These are phyloP conservation scores for Xestia ashworthii DNA, from an alignment of 2,888 invertebrate species.

Conservation along the genomic window DNA sequence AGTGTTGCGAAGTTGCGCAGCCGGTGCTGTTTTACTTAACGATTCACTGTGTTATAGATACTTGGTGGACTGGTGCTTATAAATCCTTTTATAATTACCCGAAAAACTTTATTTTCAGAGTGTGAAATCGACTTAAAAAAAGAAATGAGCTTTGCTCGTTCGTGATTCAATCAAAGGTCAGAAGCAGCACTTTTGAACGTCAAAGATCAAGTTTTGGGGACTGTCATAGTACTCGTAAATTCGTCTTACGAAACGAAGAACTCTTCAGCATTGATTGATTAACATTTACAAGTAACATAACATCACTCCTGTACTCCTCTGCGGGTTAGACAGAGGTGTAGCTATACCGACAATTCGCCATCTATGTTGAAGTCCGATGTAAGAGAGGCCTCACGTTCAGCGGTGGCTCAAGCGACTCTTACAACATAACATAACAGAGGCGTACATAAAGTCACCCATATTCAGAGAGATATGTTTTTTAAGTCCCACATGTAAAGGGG, in stretches of 20 bases:
- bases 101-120: neutral
- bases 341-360: no score
- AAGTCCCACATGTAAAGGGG: no score
- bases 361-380: no score
- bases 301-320: no score
- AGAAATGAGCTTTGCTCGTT: no score
- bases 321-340: no score
- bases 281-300: neutral
- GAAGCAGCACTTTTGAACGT: neutral
- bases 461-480: no score
- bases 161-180: neutral
- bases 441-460: no score
- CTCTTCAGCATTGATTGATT: neutral
- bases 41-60: conserved; percentile 49
- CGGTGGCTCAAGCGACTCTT: no score
- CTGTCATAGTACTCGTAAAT: neutral
- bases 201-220: neutral
- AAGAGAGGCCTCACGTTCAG: no score
- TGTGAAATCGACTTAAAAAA: neutral
- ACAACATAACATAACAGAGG: no score
- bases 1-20: conserved; percentile 73
- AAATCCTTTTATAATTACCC: conserved; percentile 22
- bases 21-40: conserved; percentile 71
- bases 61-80: neutral
- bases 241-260: neutral